Evolutionary conservation across 2,113 vertebrate genomes (phyloP).

Genomic region (Ceyx cyanopectus): DNA sequence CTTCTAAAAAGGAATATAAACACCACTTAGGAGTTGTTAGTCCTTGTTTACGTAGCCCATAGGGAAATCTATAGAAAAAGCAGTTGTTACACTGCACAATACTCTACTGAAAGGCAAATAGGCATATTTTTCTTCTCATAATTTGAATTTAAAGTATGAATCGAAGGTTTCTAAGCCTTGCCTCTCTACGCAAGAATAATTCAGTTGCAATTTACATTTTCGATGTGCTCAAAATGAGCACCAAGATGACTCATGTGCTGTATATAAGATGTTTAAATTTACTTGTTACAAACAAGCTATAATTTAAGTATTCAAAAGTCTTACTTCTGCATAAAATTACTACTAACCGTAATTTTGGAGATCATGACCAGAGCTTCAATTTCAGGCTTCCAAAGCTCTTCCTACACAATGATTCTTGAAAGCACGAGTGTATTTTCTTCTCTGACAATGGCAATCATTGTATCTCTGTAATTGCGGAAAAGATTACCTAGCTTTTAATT

Average conservation of each 20-base stretch:
- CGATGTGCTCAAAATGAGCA: constrained; percentile 28
- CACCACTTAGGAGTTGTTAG: neutral
- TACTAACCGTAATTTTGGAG: constrained; percentile 39
- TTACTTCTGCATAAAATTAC: constrained; percentile 64
- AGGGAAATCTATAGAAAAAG: constrained; percentile 36
- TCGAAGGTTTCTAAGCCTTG: constrained; percentile 29
- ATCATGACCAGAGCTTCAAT: constrained; percentile 52
- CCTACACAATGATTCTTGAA: constrained; percentile 48
- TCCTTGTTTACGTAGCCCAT: constrained; percentile 31
- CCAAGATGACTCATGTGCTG: constrained; percentile 50
- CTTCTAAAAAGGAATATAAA: constrained; percentile 40
- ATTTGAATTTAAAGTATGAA: constrained; percentile 46
- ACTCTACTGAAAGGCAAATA: constrained; percentile 47
- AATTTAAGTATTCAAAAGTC: constrained; percentile 68
- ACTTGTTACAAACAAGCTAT: constrained; percentile 56
- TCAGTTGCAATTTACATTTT: constrained; percentile 35
- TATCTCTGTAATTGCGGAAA: constrained; percentile 58
- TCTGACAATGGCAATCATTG: constrained; percentile 53
- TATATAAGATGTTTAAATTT: constrained; percentile 58
- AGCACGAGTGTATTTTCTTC: constrained; percentile 46
- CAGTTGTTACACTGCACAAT: constrained; percentile 45
- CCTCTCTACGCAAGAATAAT: constrained; percentile 41
- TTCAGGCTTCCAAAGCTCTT: constrained; percentile 61
- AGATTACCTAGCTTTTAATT: constrained; percentile 53
- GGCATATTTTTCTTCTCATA: constrained; percentile 1